These are phyloP conservation scores for Eupleurogrammus muticus DNA, from an alignment of 2,797 vertebrate genomes.

Conservation along the genomic window DNA sequence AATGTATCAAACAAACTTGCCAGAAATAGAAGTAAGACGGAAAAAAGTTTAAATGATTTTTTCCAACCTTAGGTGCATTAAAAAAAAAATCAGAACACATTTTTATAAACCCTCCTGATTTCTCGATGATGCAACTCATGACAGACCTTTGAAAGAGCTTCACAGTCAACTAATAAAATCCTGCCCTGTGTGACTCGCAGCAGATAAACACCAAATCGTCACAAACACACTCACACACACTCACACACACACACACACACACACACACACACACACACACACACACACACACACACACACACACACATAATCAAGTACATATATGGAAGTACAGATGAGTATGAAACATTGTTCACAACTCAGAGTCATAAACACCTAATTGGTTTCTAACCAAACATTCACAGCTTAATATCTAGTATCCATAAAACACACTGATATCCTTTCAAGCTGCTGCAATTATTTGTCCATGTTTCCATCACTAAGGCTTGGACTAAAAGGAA, in stretches of 20 bases:
- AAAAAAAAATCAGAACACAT: constrained; percentile 7
- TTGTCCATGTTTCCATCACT: neutral
- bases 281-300: neutral
- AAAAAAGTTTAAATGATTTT: constrained; percentile 4
- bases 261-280: too few species aligned
- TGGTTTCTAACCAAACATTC: neutral
- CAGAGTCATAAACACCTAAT: neutral
- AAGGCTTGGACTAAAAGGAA: neutral
- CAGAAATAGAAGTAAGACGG: constrained; percentile 18
- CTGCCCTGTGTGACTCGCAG: constrained; percentile 7
- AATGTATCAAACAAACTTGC: constrained; percentile 36
- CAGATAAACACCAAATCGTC: constrained; percentile 40
- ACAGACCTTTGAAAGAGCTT: neutral
- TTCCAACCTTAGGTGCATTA: constrained; percentile 9
- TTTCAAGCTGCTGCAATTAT: neutral
- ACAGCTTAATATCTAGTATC: neutral
- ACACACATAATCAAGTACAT: neutral
- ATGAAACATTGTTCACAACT: constrained; percentile 5
- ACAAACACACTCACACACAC: too few species aligned
- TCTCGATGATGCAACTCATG: neutral
- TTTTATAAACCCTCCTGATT: neutral
- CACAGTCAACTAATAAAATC: constrained; percentile 26
- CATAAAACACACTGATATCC: neutral
- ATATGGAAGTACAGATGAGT: neutral
- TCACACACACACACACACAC: too few species aligned